Conservation (phyloP, 2,888 invertebrate species). For the Temnothorax rugatulus region DNA sequence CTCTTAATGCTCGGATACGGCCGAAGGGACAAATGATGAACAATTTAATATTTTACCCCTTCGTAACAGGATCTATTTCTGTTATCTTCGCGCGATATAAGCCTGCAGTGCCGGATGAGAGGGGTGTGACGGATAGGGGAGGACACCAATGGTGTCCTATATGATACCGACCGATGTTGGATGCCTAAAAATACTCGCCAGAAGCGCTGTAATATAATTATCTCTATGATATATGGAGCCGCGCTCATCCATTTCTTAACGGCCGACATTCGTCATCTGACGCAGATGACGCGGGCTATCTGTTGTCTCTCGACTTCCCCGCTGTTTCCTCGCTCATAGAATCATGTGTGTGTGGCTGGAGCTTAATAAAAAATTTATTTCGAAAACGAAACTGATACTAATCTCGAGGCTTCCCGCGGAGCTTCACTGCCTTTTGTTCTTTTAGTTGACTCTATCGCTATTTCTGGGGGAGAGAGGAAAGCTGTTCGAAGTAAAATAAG, state of each 20-base stretch:
- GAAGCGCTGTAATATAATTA: conserved; percentile 84
- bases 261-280: conserved; percentile 79
- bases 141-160: conserved; percentile 61
- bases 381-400: conserved; percentile 54
- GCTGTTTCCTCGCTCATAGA: not conserved
- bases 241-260: conserved; percentile 78
- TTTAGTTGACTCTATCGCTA: not conserved
- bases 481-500: too few species aligned
- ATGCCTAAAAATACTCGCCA: conserved; percentile 76
- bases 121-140: conserved; percentile 66
- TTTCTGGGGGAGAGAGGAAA: not conserved
- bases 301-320: conserved; percentile 61
- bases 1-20: conserved; percentile 48
- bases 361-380: conserved; percentile 72
- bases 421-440: not conserved
- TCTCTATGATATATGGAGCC: conserved; percentile 83
- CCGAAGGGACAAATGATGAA: conserved; percentile 71
- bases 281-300: conserved; percentile 77
- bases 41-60: conserved; percentile 74
- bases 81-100: conserved; percentile 69
- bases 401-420: conserved; percentile 1
- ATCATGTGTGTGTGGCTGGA: not conserved
- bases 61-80: conserved; percentile 54
- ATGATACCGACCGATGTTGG: conserved; percentile 49
- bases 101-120: conserved; percentile 59